These are phyloP conservation scores for Galerucella calmariensis DNA, from an alignment of 2,888 invertebrate species.

Conservation along the genomic window DNA sequence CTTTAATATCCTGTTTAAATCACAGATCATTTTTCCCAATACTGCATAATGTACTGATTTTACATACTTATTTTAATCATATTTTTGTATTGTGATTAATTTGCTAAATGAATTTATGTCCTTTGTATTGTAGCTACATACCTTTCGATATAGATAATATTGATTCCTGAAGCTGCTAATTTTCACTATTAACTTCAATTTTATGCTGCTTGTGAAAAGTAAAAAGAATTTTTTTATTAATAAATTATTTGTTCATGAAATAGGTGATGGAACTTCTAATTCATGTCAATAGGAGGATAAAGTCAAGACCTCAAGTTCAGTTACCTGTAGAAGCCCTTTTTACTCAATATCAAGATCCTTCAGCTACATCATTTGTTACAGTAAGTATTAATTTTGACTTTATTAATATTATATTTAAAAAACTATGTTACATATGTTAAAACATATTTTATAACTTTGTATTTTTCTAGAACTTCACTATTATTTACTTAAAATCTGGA, in stretches of 20 bases:
- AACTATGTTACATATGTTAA: not conserved
- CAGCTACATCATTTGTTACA: slow-evolving; percentile 81
- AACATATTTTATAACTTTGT: not conserved
- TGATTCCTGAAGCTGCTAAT: no score
- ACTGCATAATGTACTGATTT: no score
- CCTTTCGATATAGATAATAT: no score
- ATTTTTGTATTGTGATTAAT: no score
- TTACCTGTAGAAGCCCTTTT: slow-evolving; percentile 87
- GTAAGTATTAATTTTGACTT: slow-evolving; percentile 66
- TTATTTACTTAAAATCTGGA: slow-evolving; percentile 93
- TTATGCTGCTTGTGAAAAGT: no score
- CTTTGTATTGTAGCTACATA: no score
- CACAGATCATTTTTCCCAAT: no score
- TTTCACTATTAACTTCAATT: no score
- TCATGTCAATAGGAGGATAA: slow-evolving; percentile 90
- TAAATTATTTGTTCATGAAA: slow-evolving; percentile 22
- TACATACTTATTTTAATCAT: no score
- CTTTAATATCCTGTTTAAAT: no score
- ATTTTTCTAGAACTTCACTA: slow-evolving; percentile 85
- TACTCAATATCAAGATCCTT: slow-evolving; percentile 81
- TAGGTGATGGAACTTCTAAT: slow-evolving; percentile 92
- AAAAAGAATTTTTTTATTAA: no score
- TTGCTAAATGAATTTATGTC: no score
- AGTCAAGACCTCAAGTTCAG: slow-evolving; percentile 84
- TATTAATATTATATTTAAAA: not conserved